Percentiles rank a stretch among this genome's conserved stretches.
Conservation (phyloP, 2,797 vertebrate genomes). For the Anniella stebbinsi region DNA sequence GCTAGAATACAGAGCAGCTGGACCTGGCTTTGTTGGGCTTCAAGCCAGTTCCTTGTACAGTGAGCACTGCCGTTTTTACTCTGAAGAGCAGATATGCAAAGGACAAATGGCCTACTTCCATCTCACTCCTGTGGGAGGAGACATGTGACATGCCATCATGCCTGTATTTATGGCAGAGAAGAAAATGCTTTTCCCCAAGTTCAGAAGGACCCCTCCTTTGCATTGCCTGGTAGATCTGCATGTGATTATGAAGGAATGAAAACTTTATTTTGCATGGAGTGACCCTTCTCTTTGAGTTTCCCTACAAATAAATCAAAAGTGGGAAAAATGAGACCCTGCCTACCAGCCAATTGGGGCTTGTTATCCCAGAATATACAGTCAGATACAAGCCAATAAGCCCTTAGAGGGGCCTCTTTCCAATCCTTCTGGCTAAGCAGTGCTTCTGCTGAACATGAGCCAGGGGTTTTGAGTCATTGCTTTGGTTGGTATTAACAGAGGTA, state of each 20-base stretch:
- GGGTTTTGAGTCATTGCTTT: slow-evolving; percentile 72
- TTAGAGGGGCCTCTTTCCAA: slow-evolving; percentile 42
- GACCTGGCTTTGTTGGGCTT: neutral
- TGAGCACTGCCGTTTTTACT: slow-evolving; percentile 23
- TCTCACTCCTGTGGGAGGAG: neutral
- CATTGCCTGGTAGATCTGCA: neutral
- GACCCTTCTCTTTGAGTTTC: neutral
- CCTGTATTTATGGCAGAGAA: neutral
- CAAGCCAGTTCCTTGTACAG: rapidly evolving
- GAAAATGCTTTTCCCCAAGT: neutral
- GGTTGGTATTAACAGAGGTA: slow-evolving; percentile 63
- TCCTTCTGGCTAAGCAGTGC: slow-evolving; percentile 66
- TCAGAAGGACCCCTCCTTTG: neutral
- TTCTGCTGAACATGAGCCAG: slow-evolving; percentile 70
- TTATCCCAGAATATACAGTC: neutral
- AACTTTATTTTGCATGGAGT: neutral
- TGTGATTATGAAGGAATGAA: neutral
- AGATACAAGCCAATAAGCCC: neutral
- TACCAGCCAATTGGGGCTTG: slow-evolving; percentile 2
- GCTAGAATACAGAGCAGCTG: neutral
- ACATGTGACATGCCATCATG: no score
- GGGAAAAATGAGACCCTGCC: neutral
- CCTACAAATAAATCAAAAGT: neutral
- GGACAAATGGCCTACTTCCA: neutral
- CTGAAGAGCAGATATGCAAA: neutral